phyloP scores from a whole-genome alignment of 2,797 vertebrate genomes.

The Sciaenops ocellatus region DNA sequence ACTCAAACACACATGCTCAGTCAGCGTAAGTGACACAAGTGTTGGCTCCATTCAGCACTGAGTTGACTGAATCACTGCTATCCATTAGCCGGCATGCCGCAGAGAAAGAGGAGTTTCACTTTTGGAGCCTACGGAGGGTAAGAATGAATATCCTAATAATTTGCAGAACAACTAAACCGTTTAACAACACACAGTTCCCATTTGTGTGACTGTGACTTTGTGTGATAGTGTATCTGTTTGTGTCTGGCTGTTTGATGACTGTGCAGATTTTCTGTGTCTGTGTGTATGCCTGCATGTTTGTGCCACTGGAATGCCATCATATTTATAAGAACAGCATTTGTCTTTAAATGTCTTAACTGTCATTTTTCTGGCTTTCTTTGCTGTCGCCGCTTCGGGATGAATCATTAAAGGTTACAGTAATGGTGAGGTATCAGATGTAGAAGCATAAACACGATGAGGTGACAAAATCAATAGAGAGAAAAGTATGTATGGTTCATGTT shows the following conservation, averaged over 20 bases:
- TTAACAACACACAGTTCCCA: conserved; percentile 9
- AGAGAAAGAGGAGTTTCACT: conserved; percentile 90
- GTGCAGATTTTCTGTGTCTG: conserved; percentile 66
- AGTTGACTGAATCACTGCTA: conserved; percentile 72
- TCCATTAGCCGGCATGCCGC: conserved; percentile 83
- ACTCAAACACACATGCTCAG: conserved; percentile 72
- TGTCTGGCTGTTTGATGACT: conserved; percentile 67
- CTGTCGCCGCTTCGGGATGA: conserved; percentile 1
- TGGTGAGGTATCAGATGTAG: conserved; percentile 11
- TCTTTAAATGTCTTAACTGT: background rate
- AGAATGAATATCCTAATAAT: conserved; percentile 68
- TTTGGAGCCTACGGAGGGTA: conserved; percentile 91
- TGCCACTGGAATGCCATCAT: conserved; percentile 33
- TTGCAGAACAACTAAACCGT: conserved; percentile 29
- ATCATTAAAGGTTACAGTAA: background rate
- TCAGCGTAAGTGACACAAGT: conserved; percentile 81
- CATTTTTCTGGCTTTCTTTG: conserved; percentile 10
- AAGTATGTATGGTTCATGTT: conserved; percentile 6
- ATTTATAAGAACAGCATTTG: conserved; percentile 18
- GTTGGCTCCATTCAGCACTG: conserved; percentile 78
- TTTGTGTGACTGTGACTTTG: conserved; percentile 17
- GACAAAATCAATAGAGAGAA: conserved; percentile 14
- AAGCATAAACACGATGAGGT: conserved; percentile 12
- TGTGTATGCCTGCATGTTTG: conserved; percentile 46
- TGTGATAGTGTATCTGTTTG: conserved; percentile 34